phyloP scores from a whole-genome alignment of 2,888 invertebrate species.

The Hedya salicella region DNA sequence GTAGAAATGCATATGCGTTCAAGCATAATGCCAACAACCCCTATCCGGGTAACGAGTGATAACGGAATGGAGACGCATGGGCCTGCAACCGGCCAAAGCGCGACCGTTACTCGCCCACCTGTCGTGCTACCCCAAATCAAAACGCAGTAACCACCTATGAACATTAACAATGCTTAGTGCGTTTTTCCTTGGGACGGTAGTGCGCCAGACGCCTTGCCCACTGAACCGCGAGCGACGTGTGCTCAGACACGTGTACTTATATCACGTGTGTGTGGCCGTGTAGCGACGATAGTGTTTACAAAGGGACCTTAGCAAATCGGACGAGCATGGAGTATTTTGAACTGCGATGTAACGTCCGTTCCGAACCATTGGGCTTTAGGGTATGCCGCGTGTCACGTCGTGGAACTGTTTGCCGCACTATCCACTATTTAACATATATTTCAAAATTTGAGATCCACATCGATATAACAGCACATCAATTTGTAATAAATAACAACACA shows the following conservation, averaged over 20 bases:
- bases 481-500: background rate
- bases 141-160: conserved; percentile 15
- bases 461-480: too few relatives aligned
- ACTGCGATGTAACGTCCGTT: conserved; percentile 17
- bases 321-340: conserved; percentile 11
- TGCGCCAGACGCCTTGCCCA: conserved; percentile 64
- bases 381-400: background rate
- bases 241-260: conserved; percentile 50
- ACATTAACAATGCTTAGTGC: background rate
- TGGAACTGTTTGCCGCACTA: background rate
- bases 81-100: conserved; percentile 49
- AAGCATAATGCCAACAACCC: background rate
- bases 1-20: background rate
- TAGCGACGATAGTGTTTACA: conserved; percentile 22
- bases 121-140: conserved; percentile 49
- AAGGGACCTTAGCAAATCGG: conserved; percentile 25
- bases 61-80: conserved; percentile 39
- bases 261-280: conserved; percentile 2
- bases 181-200: background rate
- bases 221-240: conserved; percentile 78
- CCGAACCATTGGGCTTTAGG: conserved; percentile 23
- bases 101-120: conserved; percentile 83
- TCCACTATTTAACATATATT: too few relatives aligned
- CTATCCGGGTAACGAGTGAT: conserved; percentile 1
- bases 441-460: too few relatives aligned